Evolutionary conservation across 2,888 invertebrate genomes (phyloP).

Genomic region (Epinotia demarniana): DNA sequence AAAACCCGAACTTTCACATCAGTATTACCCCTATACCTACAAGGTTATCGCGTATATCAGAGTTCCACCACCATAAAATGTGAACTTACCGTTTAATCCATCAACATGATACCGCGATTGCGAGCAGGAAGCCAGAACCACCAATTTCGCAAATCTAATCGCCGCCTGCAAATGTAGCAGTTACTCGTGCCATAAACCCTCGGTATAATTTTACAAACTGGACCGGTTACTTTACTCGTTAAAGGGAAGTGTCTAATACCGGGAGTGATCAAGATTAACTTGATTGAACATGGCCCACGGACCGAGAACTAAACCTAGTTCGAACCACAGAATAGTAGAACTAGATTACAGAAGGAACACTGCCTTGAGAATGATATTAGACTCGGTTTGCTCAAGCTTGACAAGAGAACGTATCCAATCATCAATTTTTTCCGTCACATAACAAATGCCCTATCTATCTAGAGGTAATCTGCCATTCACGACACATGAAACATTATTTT

Average conservation of each 20-base stretch:
- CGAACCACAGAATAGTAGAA: background rate
- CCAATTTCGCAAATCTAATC: constrained; percentile 42
- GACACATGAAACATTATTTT: background rate
- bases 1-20: constrained; percentile 33
- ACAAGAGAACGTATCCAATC: background rate
- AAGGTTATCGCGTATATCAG: constrained; percentile 26
- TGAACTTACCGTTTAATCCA: constrained; percentile 30
- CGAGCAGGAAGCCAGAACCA: constrained; percentile 39
- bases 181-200: constrained; percentile 23
- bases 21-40: constrained; percentile 28
- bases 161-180: constrained; percentile 24
- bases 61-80: constrained; percentile 28
- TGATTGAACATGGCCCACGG: constrained; percentile 17
- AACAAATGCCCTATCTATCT: no score
- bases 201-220: constrained; percentile 40
- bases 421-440: no score
- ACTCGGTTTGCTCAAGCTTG: background rate
- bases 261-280: constrained; percentile 26
- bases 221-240: constrained; percentile 40
- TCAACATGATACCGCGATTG: constrained; percentile 30
- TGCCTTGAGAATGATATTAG: background rate
- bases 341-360: background rate
- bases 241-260: constrained; percentile 31
- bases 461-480: background rate
- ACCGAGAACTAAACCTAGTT: constrained; percentile 3